Conservation (phyloP, 2,113 vertebrate species). For the Chrysemys picta region DNA sequence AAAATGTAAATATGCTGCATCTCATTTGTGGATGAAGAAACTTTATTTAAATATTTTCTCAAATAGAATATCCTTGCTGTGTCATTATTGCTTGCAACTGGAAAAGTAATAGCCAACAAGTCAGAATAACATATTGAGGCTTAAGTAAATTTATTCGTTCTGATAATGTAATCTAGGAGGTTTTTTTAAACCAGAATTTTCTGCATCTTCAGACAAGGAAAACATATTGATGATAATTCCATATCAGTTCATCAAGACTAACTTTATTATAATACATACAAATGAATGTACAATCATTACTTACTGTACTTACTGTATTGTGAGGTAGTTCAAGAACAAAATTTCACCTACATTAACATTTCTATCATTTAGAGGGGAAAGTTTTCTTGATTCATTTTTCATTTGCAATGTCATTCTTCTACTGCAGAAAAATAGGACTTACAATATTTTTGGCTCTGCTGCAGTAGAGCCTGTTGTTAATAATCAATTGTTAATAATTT, state of each 20-base stretch:
- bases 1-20: slow-evolving; percentile 88
- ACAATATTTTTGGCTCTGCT: background rate
- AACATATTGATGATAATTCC: background rate
- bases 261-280: slow-evolving; percentile 2
- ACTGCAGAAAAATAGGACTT: background rate
- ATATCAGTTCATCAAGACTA: background rate
- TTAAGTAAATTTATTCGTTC: slow-evolving; percentile 62
- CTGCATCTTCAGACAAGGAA: slow-evolving; percentile 21
- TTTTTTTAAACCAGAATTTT: slow-evolving; percentile 22
- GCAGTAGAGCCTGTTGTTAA: background rate
- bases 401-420: background rate
- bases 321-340: background rate
- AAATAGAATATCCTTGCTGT: slow-evolving; percentile 74
- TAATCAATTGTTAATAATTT: background rate
- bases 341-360: background rate
- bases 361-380: background rate
- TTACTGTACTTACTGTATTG: background rate
- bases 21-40: slow-evolving; percentile 84
- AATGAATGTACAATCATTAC: background rate
- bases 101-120: slow-evolving; percentile 76
- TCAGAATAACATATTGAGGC: slow-evolving; percentile 61
- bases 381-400: background rate
- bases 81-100: slow-evolving; percentile 76
- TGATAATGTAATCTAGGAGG: slow-evolving; percentile 56
- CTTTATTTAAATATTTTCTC: slow-evolving; percentile 84